Evolutionary conservation across 2,113 vertebrate species (phyloP).

Genomic region (Charadrius vociferus): DNA sequence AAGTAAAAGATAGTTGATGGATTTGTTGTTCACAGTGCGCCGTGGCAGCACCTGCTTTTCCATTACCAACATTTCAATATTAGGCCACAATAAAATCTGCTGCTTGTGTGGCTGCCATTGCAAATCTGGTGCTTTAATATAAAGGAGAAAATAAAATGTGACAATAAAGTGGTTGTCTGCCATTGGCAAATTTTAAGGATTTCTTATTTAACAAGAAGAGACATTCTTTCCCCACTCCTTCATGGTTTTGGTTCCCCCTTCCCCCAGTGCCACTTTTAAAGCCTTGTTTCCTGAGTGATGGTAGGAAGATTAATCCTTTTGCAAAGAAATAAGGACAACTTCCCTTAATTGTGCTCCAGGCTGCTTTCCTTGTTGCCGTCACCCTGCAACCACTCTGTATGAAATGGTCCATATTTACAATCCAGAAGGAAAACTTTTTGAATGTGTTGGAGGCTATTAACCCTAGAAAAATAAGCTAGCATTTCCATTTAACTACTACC

Average conservation of each 20-base stretch:
- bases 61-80: neutral
- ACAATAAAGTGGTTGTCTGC: neutral
- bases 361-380: neutral
- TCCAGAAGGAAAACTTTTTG: neutral
- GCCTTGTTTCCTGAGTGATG: neutral
- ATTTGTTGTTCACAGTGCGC: neutral
- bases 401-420: neutral
- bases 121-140: neutral
- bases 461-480: neutral
- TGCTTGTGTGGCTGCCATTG: neutral
- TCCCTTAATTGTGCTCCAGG: neutral
- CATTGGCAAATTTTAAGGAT: neutral
- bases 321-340: conserved; percentile 11
- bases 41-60: neutral
- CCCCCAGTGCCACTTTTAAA: neutral
- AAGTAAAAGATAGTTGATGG: neutral
- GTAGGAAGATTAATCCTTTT: neutral
- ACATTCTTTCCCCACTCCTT: neutral
- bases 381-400: neutral
- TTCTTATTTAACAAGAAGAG: neutral
- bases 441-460: neutral
- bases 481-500: neutral
- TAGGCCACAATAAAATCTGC: neutral
- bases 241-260: neutral
- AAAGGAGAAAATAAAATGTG: neutral